phyloP scores from a whole-genome alignment of 2,113 vertebrate genomes.

The Stercorarius parasiticus region DNA sequence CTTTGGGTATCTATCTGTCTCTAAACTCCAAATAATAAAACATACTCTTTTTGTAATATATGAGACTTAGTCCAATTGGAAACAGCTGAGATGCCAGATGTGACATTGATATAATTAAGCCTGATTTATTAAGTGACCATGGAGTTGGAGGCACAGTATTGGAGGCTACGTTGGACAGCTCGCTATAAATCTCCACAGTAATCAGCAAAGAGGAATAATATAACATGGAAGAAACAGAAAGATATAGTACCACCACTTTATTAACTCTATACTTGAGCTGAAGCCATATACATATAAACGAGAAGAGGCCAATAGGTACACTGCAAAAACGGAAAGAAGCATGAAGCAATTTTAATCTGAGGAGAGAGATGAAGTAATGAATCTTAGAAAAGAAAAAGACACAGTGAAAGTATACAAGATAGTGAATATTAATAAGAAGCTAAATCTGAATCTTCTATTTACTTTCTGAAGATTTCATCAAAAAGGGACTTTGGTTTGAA shows the following conservation, averaged over 20 bases:
- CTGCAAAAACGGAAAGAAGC: background rate
- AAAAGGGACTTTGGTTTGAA: conserved; percentile 7
- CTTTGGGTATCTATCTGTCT: background rate
- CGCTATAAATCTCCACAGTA: conserved; percentile 6
- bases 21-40: background rate
- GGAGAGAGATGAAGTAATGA: background rate
- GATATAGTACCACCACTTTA: background rate
- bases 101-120: conserved; percentile 43
- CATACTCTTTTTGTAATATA: background rate
- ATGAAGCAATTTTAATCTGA: background rate
- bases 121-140: background rate
- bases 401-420: background rate
- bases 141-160: background rate
- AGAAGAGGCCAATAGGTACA: background rate
- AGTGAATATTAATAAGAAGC: conserved; percentile 17
- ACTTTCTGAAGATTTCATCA: conserved; percentile 29
- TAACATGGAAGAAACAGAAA: background rate
- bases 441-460: conserved; percentile 30
- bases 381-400: background rate
- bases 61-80: background rate
- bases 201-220: background rate
- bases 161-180: background rate
- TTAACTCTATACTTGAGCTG: background rate
- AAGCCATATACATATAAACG: background rate
- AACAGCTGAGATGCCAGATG: conserved; percentile 23